Evolutionary conservation across 1,140 invertebrate genomes (phyloP).

Genomic region (Rhynchophorus ferrugineus): DNA sequence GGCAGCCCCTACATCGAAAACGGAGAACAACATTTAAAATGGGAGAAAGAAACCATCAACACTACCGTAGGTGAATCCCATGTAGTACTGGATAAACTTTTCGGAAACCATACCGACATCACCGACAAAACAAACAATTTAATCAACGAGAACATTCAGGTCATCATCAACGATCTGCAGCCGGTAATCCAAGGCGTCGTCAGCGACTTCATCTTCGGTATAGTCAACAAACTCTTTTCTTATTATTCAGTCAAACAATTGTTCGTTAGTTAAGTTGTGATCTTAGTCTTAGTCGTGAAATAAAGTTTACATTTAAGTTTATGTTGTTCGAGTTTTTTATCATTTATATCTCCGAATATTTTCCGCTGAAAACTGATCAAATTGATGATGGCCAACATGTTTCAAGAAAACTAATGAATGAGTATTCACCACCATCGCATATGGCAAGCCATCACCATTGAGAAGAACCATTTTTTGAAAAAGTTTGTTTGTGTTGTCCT

Average conservation of each 20-base stretch:
- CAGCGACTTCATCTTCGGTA: slow-evolving; percentile 20
- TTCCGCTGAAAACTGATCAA: no score
- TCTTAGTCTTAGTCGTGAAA: no score
- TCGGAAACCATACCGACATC: slow-evolving; percentile 17
- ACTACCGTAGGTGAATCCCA: slow-evolving; percentile 12
- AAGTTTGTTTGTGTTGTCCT: no score
- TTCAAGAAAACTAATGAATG: no score
- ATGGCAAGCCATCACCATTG: no score
- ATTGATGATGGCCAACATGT: no score
- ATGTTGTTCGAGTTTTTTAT: no score
- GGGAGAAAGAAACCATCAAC: slow-evolving; percentile 10
- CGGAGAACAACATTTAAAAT: slow-evolving; percentile 14
- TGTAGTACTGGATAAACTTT: slow-evolving; percentile 14
- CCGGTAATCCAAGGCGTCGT: slow-evolving; percentile 24
- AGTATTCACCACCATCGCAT: no score
- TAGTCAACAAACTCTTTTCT: slow-evolving; percentile 21
- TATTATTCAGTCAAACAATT: slow-evolving; percentile 27
- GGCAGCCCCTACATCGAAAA: slow-evolving; percentile 15
- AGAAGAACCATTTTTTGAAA: no score
- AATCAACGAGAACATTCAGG: slow-evolving; percentile 27
- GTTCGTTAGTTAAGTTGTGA: slow-evolving; percentile 11
- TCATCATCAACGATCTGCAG: slow-evolving; percentile 24
- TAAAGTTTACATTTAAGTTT: no score
- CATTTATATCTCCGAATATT: no score
- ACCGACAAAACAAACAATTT: slow-evolving; percentile 33